These are phyloP conservation scores for Acanthiza pusilla DNA, from an alignment of 2,797 vertebrate species.

Conservation along the genomic window DNA sequence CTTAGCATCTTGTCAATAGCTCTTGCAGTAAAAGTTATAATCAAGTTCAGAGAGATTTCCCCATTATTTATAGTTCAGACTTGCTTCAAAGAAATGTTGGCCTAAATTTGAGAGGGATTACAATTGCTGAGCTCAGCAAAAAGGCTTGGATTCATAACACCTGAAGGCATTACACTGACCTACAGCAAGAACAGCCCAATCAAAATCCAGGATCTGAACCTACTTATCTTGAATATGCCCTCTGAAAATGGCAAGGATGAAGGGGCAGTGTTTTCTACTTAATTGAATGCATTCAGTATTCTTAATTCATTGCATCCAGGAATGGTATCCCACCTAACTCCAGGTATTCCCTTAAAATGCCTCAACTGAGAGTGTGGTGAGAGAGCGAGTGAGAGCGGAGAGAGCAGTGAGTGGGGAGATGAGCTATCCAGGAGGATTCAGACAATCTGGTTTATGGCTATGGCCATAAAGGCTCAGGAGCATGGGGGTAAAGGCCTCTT, in stretches of 20 bases:
- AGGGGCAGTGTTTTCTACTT: neutral
- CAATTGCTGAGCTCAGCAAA: constrained; percentile 19
- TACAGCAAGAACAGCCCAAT: neutral
- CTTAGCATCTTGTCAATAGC: neutral
- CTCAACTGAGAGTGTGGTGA: neutral
- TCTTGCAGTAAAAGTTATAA: neutral
- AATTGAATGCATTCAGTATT: neutral
- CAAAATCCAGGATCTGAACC: neutral
- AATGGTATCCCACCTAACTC: neutral
- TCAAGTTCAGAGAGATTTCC: constrained; percentile 2
- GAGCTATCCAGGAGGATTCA: neutral
- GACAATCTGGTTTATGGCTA: neutral
- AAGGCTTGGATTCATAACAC: neutral
- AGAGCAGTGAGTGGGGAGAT: neutral
- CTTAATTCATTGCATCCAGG: neutral
- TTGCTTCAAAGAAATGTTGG: constrained; percentile 16
- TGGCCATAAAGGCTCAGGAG: neutral
- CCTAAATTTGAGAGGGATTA: constrained; percentile 9
- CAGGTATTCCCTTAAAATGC: neutral
- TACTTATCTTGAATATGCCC: neutral
- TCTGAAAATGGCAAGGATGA: neutral
- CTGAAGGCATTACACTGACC: neutral
- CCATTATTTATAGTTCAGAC: neutral
- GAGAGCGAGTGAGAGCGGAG: no score
- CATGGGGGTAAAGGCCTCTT: neutral